These are phyloP conservation scores for Yponomeuta cagnagella DNA, from an alignment of 2,888 invertebrate species.

Conservation along the genomic window DNA sequence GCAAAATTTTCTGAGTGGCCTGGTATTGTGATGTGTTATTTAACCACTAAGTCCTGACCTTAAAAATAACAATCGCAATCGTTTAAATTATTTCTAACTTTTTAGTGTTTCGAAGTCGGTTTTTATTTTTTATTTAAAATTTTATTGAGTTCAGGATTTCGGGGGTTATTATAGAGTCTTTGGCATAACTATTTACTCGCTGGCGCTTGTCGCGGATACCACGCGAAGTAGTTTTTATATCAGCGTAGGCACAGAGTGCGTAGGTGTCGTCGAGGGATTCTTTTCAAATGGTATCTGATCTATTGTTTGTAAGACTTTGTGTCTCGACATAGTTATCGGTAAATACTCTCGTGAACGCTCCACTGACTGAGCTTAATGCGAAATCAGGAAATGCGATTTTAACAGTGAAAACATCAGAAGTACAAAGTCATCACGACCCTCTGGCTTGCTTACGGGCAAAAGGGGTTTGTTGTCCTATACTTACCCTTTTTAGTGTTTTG, in stretches of 20 bases:
- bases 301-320: slow-evolving; percentile 62
- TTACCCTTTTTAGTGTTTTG: slow-evolving; percentile 53
- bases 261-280: slow-evolving; percentile 62
- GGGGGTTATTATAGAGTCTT: neutral
- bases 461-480: slow-evolving; percentile 56
- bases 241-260: slow-evolving; percentile 27
- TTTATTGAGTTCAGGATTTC: too few relatives aligned
- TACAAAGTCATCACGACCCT: slow-evolving; percentile 66
- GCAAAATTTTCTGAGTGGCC: too few relatives aligned
- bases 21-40: too few relatives aligned
- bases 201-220: slow-evolving; percentile 29
- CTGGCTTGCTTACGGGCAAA: slow-evolving; percentile 66
- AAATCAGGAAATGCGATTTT: slow-evolving; percentile 72
- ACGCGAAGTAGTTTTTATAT: slow-evolving; percentile 25
- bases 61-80: too few relatives aligned
- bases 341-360: slow-evolving; percentile 56
- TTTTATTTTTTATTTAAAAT: too few relatives aligned
- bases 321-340: slow-evolving; percentile 35
- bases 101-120: too few relatives aligned
- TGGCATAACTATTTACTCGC: slow-evolving; percentile 6
- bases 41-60: too few relatives aligned
- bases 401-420: slow-evolving; percentile 71
- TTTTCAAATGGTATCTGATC: slow-evolving; percentile 60
- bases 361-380: slow-evolving; percentile 58
- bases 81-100: too few relatives aligned